Conservation (phyloP, 2,888 invertebrate species). For the Troides helena region DNA sequence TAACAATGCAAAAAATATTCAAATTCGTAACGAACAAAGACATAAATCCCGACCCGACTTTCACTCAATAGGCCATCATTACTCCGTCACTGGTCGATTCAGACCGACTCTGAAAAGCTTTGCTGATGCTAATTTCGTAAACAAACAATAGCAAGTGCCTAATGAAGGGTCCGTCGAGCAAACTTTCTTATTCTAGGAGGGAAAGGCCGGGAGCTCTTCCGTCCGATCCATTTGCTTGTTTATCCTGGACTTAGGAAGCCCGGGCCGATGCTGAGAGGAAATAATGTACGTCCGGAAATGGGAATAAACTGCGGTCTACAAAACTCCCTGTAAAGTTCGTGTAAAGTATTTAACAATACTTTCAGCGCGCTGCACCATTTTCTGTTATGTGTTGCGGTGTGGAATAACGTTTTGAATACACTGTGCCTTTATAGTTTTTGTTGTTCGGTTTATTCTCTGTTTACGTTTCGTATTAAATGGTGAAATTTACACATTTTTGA, state of each 20-base stretch:
- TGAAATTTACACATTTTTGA: too few species aligned
- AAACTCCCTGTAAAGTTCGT: constrained; percentile 26
- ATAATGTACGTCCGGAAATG: constrained; percentile 37
- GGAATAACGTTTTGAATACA: constrained; percentile 3
- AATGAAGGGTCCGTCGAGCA: constrained; percentile 70
- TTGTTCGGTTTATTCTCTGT: not conserved
- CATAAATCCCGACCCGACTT: constrained; percentile 47
- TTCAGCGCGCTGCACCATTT: constrained; percentile 17
- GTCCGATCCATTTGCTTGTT: constrained; percentile 76
- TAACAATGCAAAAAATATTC: constrained; percentile 39
- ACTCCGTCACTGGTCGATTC: constrained; percentile 51
- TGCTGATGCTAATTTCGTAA: constrained; percentile 74
- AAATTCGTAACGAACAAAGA: constrained; percentile 42
- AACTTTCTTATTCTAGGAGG: constrained; percentile 72
- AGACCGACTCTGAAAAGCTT: constrained; percentile 58
- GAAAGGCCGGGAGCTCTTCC: constrained; percentile 66
- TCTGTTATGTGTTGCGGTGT: constrained; percentile 12
- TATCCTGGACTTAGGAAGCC: constrained; percentile 66
- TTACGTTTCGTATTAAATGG: not conserved
- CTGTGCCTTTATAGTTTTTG: constrained; percentile 1
- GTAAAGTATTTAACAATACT: constrained; percentile 29
- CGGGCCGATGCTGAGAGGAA: constrained; percentile 47
- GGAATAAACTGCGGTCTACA: constrained; percentile 29
- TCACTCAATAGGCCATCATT: constrained; percentile 61
- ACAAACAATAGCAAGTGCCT: constrained; percentile 75